These are phyloP conservation scores for Xenotilapia flavipinnis DNA, from an alignment of 2,113 vertebrate species.

Conservation along the genomic window DNA sequence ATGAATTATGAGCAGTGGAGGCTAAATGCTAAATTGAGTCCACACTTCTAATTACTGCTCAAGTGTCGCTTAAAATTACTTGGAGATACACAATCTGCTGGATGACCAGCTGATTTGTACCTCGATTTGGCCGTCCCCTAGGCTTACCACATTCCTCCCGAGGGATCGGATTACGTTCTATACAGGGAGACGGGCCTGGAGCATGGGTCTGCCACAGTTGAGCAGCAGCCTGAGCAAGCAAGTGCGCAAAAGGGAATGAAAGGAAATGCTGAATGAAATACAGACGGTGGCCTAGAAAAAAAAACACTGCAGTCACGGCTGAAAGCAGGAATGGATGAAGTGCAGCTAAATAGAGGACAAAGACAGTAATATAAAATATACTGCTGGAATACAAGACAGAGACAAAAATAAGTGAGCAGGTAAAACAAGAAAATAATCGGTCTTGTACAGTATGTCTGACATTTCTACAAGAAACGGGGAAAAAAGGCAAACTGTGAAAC, in stretches of 20 bases:
- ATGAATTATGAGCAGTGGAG: not conserved
- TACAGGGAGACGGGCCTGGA: constrained; percentile 46
- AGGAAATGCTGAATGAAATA: constrained; percentile 14
- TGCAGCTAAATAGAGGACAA: not conserved
- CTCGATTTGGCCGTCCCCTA: constrained; percentile 49
- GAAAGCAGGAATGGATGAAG: not conserved
- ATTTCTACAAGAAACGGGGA: not conserved
- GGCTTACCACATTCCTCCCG: constrained; percentile 53
- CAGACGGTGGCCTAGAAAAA: not conserved
- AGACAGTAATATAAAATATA: not conserved
- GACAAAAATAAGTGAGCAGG: constrained; percentile 6
- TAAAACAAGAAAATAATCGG: not conserved
- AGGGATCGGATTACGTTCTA: constrained; percentile 59
- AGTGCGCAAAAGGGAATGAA: not conserved
- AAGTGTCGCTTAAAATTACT: constrained; percentile 34
- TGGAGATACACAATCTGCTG: constrained; percentile 31
- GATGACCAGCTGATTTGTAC: constrained; percentile 46
- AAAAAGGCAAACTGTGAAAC: constrained; percentile 2
- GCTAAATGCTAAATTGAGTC: constrained; percentile 12
- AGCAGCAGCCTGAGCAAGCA: not conserved
- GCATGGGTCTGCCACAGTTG: constrained; percentile 26
- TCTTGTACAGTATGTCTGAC: not conserved
- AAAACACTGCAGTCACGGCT: not conserved
- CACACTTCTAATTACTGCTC: not conserved
- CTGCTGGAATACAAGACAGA: constrained; percentile 20